Base-by-base conservation (phyloP, 2,888 invertebrate species). In the Idaea biselata region DNA sequence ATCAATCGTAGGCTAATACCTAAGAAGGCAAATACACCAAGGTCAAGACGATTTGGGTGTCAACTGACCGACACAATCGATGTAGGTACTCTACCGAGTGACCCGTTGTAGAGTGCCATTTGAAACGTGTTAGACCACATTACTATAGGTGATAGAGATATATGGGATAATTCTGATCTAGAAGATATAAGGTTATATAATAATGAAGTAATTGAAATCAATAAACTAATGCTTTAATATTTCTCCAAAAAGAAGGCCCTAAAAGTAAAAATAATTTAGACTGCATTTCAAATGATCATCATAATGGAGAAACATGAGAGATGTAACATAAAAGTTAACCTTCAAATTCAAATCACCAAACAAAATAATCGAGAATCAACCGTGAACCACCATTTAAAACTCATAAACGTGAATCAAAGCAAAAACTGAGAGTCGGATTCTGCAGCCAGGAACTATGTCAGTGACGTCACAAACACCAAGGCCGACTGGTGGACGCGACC, bases 361-460 rank as follows among this genome's bases (percentile, higher is more conserved):
- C 11, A 44, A 14, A 8, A 44, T 44, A 44, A 44, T 44, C 44
- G 14, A 44, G 14, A 44, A 44, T 44, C 44, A 44, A 44, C 11
- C 44, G 11, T 44, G 44, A 44, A 44, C 6, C 6, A 44, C 14
- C 44, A 44, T 44, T 44, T 44, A 44, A 44, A 44, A 44, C 44
- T 44, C 44, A 71, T 74, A 56, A 56, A 77, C 75, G 74, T 72
- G 83, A 81, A 79, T 81, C 78, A 75, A 75, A 74, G 74, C 77
- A 84, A 86, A 87, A 87, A 84, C 80, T 74, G 60, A 73, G 78
- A 73, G 81, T 82, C 81, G 76, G 79, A 80, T 79, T 81, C 74
- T 86, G 84, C 86, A 87, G 83, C 76, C 84, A 81, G 88, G 89
- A 89, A 91, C 86, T 89, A 90, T 88, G 89, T 87, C 88, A 89